Base-by-base conservation (phyloP, 2,888 invertebrate genomes). In the Amiota communis region DNA sequence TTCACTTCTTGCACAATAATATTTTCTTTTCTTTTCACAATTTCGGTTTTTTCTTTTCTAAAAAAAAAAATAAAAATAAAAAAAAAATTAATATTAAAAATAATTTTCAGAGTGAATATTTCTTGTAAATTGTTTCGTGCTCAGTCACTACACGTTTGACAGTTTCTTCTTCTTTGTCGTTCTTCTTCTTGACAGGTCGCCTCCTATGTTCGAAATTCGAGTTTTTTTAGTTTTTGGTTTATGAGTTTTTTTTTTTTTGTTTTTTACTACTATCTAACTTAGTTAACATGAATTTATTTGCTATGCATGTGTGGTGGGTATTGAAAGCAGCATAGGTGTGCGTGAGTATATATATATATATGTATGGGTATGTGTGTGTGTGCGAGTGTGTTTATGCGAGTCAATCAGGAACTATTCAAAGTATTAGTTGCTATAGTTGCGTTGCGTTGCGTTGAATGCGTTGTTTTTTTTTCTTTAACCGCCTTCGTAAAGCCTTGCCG, bases 381-480 rank as follows among this genome's bases (percentile, higher is more conserved):
- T n/a, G 53, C 12, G 53, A 4, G 36, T 51, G 36, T 51, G 12
- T n/a, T n/a, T n/a, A 6, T n/a, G 53, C 12, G 17, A 57, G 57
- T 57, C 57, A 57, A 9, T 57, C 17, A 57, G 57, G 57, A 57
- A 57, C 57, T 57, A 57, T 57, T 57, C 57, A 57, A 11, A 57
- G n/a, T n/a, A 51, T 51, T 11, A 13, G 51, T 51, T 11, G 51
- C 51, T 11, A n/a, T 51, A 51, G 51, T 13, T 51, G 51, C 12
- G 51, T 51, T 51, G 51, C 1, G 51, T 51, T 51, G 9, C 51
- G 51, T 11, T 51, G 11, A n/a, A n/a, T n/a, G n/a, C n/a, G n/a
- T n/a, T n/a, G n/a, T n/a, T 51, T 51, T 23, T 23, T 23, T 1
- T 23, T 1, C 23, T 23, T 23, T 23, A 23, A 23, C 23, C 23